phyloP scores from a whole-genome alignment of 2,113 vertebrate genomes.

The Synodontis membranacea region DNA sequence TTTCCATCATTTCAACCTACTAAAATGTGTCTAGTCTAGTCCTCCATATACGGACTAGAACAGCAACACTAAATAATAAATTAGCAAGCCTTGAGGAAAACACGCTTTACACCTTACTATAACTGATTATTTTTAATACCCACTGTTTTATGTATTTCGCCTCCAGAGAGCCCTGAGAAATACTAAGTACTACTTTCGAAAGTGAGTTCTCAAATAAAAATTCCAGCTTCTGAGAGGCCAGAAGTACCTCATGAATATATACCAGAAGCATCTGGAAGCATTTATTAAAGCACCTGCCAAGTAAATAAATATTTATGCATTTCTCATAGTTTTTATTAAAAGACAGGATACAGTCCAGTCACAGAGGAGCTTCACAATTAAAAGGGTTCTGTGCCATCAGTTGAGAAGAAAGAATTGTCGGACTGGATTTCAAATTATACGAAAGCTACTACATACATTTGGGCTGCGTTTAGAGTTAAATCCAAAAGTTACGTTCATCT shows the following conservation, averaged over 20 bases:
- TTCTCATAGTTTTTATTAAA: background rate
- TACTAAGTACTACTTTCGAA: conserved; percentile 32
- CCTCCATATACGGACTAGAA: background rate
- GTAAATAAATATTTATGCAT: background rate
- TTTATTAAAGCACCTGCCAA: background rate
- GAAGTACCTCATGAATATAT: background rate
- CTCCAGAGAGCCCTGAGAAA: conserved; percentile 35
- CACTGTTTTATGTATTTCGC: conserved; percentile 37
- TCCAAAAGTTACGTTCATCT: background rate
- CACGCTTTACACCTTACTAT: conserved; percentile 17
- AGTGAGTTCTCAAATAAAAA: conserved; percentile 5
- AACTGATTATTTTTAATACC: conserved; percentile 45
- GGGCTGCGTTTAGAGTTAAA: background rate
- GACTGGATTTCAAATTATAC: background rate
- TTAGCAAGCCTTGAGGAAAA: conserved; percentile 38
- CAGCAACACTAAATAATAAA: conserved; percentile 41
- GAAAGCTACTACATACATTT: background rate
- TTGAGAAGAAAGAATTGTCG: background rate
- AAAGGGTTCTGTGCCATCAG: background rate
- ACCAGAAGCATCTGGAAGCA: background rate
- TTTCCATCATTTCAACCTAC: conserved; percentile 16
- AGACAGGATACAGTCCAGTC: background rate
- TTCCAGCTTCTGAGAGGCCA: background rate
- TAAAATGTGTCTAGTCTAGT: conserved; percentile 8
- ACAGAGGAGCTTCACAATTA: background rate